Percentiles rank a stretch among this genome's conserved stretches.
These are phyloP conservation scores for Danio jaintianensis DNA, from an alignment of 2,797 vertebrate genomes.

Conservation along the genomic window DNA sequence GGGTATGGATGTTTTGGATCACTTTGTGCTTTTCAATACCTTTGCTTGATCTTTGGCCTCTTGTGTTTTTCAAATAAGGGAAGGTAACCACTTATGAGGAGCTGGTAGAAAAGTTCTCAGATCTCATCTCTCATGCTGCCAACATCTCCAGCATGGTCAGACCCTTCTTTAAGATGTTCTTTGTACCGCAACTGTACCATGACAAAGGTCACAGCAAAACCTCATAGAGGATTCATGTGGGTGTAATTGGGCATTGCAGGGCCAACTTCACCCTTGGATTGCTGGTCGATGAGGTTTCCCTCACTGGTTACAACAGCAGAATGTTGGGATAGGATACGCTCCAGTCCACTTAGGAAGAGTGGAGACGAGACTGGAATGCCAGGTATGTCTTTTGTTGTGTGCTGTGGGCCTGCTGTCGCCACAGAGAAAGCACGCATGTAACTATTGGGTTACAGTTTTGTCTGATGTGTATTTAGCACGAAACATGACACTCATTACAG, in stretches of 20 bases:
- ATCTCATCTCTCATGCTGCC: slow-evolving; percentile 37
- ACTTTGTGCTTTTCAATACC: slow-evolving; percentile 56
- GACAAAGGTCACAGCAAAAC: slow-evolving; percentile 67
- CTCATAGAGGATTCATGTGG: slow-evolving; percentile 67
- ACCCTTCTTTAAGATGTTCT: slow-evolving; percentile 68
- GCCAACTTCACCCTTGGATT: slow-evolving; percentile 82
- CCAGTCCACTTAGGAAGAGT: slow-evolving; percentile 82
- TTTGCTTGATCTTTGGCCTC: slow-evolving; percentile 57
- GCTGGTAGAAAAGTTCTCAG: slow-evolving; percentile 21
- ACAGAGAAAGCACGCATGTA: slow-evolving; percentile 86
- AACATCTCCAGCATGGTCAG: slow-evolving; percentile 48
- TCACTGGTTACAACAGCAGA: slow-evolving; percentile 79
- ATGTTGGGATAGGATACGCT: slow-evolving; percentile 84
- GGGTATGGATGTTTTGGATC: slow-evolving; percentile 43
- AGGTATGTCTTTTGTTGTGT: slow-evolving; percentile 86
- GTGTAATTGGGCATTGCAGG: slow-evolving; percentile 80
- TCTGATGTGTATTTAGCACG: slow-evolving; percentile 87
- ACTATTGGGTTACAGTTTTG: slow-evolving; percentile 89
- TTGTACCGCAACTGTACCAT: slow-evolving; percentile 66
- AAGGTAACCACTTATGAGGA: slow-evolving; percentile 47
- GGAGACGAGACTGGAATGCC: slow-evolving; percentile 86
- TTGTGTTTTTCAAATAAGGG: slow-evolving; percentile 49
- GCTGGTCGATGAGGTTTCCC: slow-evolving; percentile 77
- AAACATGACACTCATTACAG: slow-evolving; percentile 87
- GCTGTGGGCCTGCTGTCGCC: slow-evolving; percentile 86